These are phyloP conservation scores for Zaprionus lachaisei DNA, from an alignment of 1,140 invertebrate genomes.

Conservation along the genomic window DNA sequence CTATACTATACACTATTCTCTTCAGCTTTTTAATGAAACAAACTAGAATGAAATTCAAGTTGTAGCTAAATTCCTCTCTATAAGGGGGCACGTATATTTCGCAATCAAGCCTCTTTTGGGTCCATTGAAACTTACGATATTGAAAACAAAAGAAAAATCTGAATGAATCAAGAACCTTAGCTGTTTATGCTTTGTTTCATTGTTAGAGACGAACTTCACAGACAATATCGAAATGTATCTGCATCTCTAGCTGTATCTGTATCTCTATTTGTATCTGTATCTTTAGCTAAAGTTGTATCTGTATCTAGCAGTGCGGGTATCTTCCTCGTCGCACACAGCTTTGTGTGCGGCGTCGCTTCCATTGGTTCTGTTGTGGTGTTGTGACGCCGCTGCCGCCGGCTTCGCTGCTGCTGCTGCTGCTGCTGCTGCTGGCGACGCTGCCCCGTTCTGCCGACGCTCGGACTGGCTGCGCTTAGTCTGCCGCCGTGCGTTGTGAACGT, in stretches of 20 bases:
- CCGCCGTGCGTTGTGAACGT: constrained; percentile 63
- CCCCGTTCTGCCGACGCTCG: constrained; percentile 8
- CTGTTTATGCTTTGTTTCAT: neutral
- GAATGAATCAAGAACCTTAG: neutral
- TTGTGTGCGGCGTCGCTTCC: neutral
- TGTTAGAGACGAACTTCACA: constrained; percentile 2
- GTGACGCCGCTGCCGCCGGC: constrained; percentile 14
- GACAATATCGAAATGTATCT: neutral
- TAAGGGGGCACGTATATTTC: neutral
- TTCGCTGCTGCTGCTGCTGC: constrained; percentile 12
- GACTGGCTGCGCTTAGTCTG: constrained; percentile 56
- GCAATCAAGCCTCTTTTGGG: neutral
- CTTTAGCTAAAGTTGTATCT: neutral
- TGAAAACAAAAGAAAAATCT: neutral
- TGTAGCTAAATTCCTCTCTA: neutral
- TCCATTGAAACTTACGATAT: neutral
- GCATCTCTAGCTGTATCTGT: neutral
- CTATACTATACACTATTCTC: too few species aligned
- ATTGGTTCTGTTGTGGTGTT: constrained; percentile 16
- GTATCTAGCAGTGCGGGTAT: constrained; percentile 20
- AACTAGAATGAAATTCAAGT: neutral
- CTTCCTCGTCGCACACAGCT: constrained; percentile 1
- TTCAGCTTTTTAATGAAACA: neutral
- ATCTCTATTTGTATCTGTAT: neutral
- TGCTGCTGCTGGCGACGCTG: constrained; percentile 8